Percentiles rank a stretch among this genome's conserved stretches.
phyloP scores from a whole-genome alignment of 1,140 invertebrate genomes.

The Ridgeia piscesae region DNA sequence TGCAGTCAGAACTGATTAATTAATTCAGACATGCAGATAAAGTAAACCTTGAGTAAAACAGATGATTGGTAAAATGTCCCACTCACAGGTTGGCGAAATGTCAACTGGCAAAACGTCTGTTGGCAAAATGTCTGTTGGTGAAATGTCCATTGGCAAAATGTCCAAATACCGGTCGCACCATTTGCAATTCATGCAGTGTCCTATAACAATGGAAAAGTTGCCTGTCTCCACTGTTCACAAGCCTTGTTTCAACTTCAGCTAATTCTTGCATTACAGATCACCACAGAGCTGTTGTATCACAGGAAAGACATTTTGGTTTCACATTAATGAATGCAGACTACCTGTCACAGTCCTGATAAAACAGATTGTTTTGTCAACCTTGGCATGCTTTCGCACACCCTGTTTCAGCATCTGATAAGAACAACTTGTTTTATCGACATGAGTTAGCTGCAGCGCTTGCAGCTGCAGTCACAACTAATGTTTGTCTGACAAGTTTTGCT shows the following conservation, averaged over 20 bases:
- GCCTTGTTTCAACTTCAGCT: background rate
- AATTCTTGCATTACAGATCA: background rate
- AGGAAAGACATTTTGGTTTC: background rate
- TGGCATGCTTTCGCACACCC: background rate
- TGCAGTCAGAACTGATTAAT: too few relatives aligned
- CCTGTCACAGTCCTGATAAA: background rate
- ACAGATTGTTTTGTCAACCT: background rate
- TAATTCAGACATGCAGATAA: too few relatives aligned
- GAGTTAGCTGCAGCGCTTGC: background rate
- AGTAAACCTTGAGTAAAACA: too few relatives aligned
- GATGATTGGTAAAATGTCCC: too few relatives aligned
- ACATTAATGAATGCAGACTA: background rate
- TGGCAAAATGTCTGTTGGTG: too few relatives aligned
- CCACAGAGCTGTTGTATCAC: background rate
- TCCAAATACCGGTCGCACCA: background rate
- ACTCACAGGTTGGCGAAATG: too few relatives aligned
- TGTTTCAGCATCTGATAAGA: background rate
- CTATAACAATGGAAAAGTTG: conserved; percentile 1
- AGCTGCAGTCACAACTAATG: background rate
- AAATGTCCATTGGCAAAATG: too few relatives aligned
- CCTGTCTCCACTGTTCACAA: background rate
- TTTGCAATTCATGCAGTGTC: background rate
- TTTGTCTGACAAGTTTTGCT: background rate
- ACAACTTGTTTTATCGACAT: background rate
- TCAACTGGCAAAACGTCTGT: too few relatives aligned